Percentiles rank a stretch among this genome's conserved stretches.
Evolutionary conservation across 1,140 invertebrate genomes (phyloP).

Genomic region (Trichonephila clavata): DNA sequence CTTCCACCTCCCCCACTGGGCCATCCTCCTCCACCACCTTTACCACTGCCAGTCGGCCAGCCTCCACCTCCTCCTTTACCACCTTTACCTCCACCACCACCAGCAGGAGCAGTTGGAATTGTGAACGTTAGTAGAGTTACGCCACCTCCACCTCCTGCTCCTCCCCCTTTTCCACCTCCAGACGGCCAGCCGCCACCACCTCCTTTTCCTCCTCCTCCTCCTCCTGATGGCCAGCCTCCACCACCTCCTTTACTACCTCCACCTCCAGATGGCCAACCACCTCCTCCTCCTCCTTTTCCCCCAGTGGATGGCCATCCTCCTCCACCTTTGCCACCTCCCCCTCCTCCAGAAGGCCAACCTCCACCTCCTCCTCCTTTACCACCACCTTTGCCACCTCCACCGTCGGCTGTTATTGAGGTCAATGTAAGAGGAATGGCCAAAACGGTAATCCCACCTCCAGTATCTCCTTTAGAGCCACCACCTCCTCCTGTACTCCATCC

Average conservation of each 20-base stretch:
- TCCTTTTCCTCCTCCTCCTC: slow-evolving; percentile 12
- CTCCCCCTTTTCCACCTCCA: slow-evolving; percentile 23
- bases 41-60: not conserved
- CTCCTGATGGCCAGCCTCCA: slow-evolving; percentile 55
- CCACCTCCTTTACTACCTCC: slow-evolving; percentile 51
- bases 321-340: slow-evolving; percentile 2
- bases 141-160: slow-evolving; percentile 20
- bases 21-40: slow-evolving; percentile 42
- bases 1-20: not conserved
- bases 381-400: slow-evolving; percentile 40
- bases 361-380: slow-evolving; percentile 50
- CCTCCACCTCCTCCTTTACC: slow-evolving; percentile 55
- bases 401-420: slow-evolving; percentile 33
- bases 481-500: not conserved
- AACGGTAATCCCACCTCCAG: slow-evolving; percentile 69
- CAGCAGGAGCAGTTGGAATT: not conserved
- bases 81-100: slow-evolving; percentile 59
- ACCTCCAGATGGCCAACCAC: slow-evolving; percentile 46
- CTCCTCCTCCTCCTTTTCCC: slow-evolving; percentile 39
- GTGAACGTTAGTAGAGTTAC: not conserved
- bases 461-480: slow-evolving; percentile 55
- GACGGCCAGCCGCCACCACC: slow-evolving; percentile 67
- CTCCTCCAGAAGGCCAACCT: slow-evolving; percentile 53
- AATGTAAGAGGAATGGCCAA: slow-evolving; percentile 64
- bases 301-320: slow-evolving; percentile 59